Evolutionary conservation across 2,888 invertebrate species (phyloP).

Genomic region (Scaptomyza flava): DNA sequence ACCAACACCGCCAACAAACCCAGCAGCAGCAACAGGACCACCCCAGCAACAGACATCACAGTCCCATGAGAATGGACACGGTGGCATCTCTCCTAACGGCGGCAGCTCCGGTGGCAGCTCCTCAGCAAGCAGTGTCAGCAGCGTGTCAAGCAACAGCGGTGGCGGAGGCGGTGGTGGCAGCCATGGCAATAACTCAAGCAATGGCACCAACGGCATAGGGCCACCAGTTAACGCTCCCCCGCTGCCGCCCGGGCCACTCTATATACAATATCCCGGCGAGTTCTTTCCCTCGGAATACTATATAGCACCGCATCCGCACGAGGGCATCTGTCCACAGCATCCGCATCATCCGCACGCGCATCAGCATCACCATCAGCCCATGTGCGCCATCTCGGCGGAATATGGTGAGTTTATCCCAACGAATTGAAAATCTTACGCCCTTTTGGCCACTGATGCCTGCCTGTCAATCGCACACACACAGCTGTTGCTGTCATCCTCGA

Average conservation of each 20-base stretch:
- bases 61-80: slow-evolving; percentile 73
- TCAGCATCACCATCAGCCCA: slow-evolving; percentile 86
- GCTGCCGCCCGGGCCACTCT: slow-evolving; percentile 80
- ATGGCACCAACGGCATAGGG: slow-evolving; percentile 74
- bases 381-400: slow-evolving; percentile 90
- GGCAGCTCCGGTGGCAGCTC: slow-evolving; percentile 70
- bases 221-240: slow-evolving; percentile 61
- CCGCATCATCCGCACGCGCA: slow-evolving; percentile 74
- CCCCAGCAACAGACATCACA: slow-evolving; percentile 46
- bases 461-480: slow-evolving; percentile 48
- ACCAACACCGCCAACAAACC: slow-evolving; percentile 51
- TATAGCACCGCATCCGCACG: slow-evolving; percentile 84
- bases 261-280: slow-evolving; percentile 83
- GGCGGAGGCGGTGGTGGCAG: slow-evolving; percentile 1
- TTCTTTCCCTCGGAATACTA: slow-evolving; percentile 84
- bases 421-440: not conserved
- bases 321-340: slow-evolving; percentile 87
- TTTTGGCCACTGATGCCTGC: not conserved
- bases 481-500: slow-evolving; percentile 6
- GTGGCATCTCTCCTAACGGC: slow-evolving; percentile 57
- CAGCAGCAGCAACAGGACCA: slow-evolving; percentile 52
- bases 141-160: slow-evolving; percentile 68
- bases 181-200: slow-evolving; percentile 56
- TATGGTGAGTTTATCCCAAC: slow-evolving; percentile 87
- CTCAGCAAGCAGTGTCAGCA: slow-evolving; percentile 72